These are phyloP conservation scores for Miichthys miiuy DNA, from an alignment of 2,797 vertebrate genomes.

Conservation along the genomic window DNA sequence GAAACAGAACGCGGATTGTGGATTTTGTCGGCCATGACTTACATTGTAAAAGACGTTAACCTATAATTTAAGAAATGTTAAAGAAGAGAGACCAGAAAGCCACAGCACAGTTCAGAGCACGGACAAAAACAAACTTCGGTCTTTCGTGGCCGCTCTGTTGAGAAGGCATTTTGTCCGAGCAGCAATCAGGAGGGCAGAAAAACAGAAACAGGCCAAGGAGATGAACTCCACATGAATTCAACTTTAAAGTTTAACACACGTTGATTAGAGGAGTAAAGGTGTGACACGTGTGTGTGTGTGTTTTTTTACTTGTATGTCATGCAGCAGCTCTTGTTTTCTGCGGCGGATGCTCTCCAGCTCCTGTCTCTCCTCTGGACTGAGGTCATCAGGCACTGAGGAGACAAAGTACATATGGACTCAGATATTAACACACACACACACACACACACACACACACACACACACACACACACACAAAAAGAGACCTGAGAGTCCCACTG, in stretches of 20 bases:
- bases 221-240: slow-evolving; percentile 28
- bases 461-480: background rate
- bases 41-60: background rate
- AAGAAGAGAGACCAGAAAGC: slow-evolving; percentile 11
- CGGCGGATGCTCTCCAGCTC: slow-evolving; percentile 95
- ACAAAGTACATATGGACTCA: slow-evolving; percentile 27
- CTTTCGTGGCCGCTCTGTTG: slow-evolving; percentile 12
- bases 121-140: slow-evolving; percentile 23
- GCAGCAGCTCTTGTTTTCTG: slow-evolving; percentile 95
- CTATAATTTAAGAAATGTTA: slow-evolving; percentile 7
- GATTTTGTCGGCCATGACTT: no score
- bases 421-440: slow-evolving; percentile 23
- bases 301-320: slow-evolving; percentile 93
- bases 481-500: slow-evolving; percentile 58
- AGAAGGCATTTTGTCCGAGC: slow-evolving; percentile 11
- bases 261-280: background rate
- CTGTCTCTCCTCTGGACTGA: slow-evolving; percentile 94
- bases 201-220: background rate
- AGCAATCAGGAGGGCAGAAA: no score
- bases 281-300: slow-evolving; percentile 10
- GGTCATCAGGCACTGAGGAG: slow-evolving; percentile 91
- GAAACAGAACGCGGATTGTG: no score
- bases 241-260: slow-evolving; percentile 1
- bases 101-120: slow-evolving; percentile 16
- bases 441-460: slow-evolving; percentile 1